Percentiles rank a stretch among this genome's conserved stretches.
Conservation (phyloP, 2,888 invertebrate genomes). For the Spisula solida region DNA sequence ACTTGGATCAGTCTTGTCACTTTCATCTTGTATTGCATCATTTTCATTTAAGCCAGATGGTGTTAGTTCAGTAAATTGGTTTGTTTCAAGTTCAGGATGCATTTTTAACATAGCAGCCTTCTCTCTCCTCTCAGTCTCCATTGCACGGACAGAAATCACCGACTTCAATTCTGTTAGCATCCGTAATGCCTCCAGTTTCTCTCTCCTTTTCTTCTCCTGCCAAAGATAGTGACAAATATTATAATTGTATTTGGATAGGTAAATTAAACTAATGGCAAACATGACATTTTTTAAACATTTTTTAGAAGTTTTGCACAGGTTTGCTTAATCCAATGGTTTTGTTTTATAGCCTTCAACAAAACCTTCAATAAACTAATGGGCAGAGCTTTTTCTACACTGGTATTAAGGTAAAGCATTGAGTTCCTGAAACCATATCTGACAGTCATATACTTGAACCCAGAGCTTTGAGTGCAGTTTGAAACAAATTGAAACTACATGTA, state of each 20-base stretch:
- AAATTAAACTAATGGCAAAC: background rate
- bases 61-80: background rate
- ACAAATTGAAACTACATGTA: too few species aligned
- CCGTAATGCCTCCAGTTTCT: constrained; percentile 80
- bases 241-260: background rate
- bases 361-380: too few species aligned
- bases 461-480: too few species aligned
- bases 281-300: too few species aligned
- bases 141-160: constrained; percentile 83
- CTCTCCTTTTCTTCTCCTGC: constrained; percentile 79
- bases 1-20: background rate
- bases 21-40: too few species aligned
- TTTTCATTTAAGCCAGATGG: background rate
- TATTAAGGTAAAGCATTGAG: too few species aligned
- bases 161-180: constrained; percentile 82
- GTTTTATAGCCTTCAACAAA: too few species aligned
- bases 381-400: too few species aligned
- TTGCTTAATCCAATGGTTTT: too few species aligned
- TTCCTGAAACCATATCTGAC: too few species aligned
- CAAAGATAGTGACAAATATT: background rate
- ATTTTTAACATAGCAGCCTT: constrained; percentile 71
- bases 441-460: too few species aligned
- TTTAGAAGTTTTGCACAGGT: too few species aligned
- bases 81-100: constrained; percentile 23
- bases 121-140: constrained; percentile 77